These are phyloP conservation scores for Pentamera pediparva DNA, from an alignment of 53 echinoderm and acorn worm species.

Conservation along the genomic window DNA sequence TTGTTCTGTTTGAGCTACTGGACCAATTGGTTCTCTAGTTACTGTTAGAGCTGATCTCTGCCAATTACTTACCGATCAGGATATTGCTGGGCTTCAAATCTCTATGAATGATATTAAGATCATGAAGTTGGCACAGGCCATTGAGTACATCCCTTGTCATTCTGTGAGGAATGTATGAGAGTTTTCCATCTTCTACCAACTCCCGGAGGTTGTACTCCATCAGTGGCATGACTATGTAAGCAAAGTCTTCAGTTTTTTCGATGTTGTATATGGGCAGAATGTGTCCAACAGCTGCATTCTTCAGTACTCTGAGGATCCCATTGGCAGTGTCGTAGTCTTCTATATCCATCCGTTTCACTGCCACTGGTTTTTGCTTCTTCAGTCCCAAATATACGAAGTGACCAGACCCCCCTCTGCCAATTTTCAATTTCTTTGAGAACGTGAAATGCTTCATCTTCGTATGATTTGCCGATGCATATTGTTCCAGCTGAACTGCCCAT, in stretches of 20 bases:
- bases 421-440: constrained; percentile 15
- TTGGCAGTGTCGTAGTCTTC: constrained; percentile 6
- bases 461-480: not conserved
- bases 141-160: not conserved
- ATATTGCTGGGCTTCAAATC: constrained; percentile 16
- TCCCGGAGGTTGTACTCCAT: constrained; percentile 11
- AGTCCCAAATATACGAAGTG: not conserved
- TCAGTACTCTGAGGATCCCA: not conserved
- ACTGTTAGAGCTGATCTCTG: too few relatives aligned
- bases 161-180: not conserved
- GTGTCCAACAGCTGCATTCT: not conserved
- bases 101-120: constrained; percentile 10
- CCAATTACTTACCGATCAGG: not conserved
- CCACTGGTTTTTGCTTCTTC: constrained; percentile 15
- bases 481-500: not conserved
- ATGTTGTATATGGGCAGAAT: constrained; percentile 9
- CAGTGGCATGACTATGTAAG: constrained; percentile 12
- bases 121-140: not conserved
- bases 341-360: constrained; percentile 12
- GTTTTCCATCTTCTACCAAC: not conserved
- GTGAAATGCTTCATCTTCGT: constrained; percentile 1
- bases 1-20: too few relatives aligned
- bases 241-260: not conserved
- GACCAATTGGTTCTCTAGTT: too few relatives aligned
- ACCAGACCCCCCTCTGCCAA: constrained; percentile 19